Conservation (phyloP, 92 coral and sea anemone genomes). For the Phenganax subtilis region DNA sequence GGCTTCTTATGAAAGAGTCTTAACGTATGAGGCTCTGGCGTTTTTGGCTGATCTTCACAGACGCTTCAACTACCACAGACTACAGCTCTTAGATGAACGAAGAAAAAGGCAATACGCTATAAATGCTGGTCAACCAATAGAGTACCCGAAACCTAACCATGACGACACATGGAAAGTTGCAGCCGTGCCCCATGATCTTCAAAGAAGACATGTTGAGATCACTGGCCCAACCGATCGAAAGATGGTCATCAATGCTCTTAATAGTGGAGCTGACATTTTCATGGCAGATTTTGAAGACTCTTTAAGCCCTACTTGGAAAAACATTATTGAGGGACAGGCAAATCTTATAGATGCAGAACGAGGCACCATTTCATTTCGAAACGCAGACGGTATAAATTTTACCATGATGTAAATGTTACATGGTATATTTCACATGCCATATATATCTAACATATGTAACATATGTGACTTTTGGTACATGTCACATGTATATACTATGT, state of each 20-base stretch:
- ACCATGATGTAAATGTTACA: neutral
- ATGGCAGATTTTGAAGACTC: slow-evolving; percentile 99
- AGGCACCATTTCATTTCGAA: slow-evolving; percentile 67
- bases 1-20: slow-evolving; percentile 59
- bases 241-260: slow-evolving; percentile 96
- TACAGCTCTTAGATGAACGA: slow-evolving; percentile 78
- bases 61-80: slow-evolving; percentile 84
- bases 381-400: slow-evolving; percentile 72
- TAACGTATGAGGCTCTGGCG: slow-evolving; percentile 78
- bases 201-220: slow-evolving; percentile 94
- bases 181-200: slow-evolving; percentile 85
- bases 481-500: too few species aligned
- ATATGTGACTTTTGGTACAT: too few species aligned
- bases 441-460: too few species aligned
- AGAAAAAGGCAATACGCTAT: slow-evolving; percentile 66
- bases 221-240: slow-evolving; percentile 96
- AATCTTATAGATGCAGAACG: slow-evolving; percentile 84
- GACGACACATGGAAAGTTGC: slow-evolving; percentile 91
- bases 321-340: slow-evolving; percentile 83
- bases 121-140: slow-evolving; percentile 63
- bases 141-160: slow-evolving; percentile 73
- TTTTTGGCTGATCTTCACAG: slow-evolving; percentile 93
- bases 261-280: slow-evolving; percentile 95
- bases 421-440: neutral
- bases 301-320: slow-evolving; percentile 87